These are phyloP conservation scores for Ia io DNA, from an alignment of 2,113 vertebrate species.

Conservation along the genomic window DNA sequence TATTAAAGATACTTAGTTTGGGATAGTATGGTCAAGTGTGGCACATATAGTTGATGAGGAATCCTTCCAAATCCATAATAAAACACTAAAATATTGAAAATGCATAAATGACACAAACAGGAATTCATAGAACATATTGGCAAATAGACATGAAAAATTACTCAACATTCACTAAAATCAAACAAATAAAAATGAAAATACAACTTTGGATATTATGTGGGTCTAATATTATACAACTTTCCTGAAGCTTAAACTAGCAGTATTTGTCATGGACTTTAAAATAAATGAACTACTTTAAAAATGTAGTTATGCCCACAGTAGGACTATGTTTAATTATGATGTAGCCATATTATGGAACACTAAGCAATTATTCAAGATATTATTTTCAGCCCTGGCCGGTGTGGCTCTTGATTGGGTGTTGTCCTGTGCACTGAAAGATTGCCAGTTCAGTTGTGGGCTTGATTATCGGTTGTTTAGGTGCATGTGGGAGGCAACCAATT, in stretches of 20 bases:
- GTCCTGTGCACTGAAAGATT: not conserved
- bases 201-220: not conserved
- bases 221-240: not conserved
- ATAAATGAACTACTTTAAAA: not conserved
- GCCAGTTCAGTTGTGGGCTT: not conserved
- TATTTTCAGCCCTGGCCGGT: not conserved
- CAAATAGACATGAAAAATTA: constrained; percentile 17
- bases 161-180: not conserved
- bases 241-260: not conserved
- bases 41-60: constrained; percentile 41
- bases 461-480: not conserved
- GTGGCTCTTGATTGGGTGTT: not conserved
- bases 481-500: not conserved
- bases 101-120: constrained; percentile 6
- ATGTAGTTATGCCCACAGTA: not conserved
- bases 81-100: constrained; percentile 33
- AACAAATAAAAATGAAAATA: constrained; percentile 43
- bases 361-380: constrained; percentile 13
- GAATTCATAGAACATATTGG: not conserved
- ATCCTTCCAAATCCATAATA: constrained; percentile 15
- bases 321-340: not conserved
- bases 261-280: constrained; percentile 15
- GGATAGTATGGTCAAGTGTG: not conserved
- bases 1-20: constrained; percentile 41
- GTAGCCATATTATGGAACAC: not conserved